phyloP scores from a whole-genome alignment of 2,797 vertebrate species.

The Pseudochaenichthys georgianus region DNA sequence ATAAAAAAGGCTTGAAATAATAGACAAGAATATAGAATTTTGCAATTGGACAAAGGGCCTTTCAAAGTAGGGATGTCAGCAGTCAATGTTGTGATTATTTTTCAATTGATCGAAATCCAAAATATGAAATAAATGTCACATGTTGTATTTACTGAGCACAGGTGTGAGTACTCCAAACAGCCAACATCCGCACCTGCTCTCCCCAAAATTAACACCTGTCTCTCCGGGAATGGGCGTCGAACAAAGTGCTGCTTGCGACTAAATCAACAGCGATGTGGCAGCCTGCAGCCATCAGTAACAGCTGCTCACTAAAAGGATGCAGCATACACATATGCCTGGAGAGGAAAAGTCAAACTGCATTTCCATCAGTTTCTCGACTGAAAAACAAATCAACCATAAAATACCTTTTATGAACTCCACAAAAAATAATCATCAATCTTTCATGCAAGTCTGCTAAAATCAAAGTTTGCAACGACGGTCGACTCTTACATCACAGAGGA shows the following conservation, averaged over 20 bases:
- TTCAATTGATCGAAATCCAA: not conserved
- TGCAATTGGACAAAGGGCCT: too few species aligned
- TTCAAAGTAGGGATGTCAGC: not conserved
- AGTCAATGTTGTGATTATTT: conserved; percentile 13
- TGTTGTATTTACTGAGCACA: conserved; percentile 39
- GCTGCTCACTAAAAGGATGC: conserved; percentile 53
- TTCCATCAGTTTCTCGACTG: not conserved
- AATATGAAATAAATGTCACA: conserved; percentile 13
- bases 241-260: conserved; percentile 39
- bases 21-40: not conserved
- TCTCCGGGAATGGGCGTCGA: conserved; percentile 50
- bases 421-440: not conserved
- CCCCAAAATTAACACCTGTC: conserved; percentile 67
- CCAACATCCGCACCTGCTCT: conserved; percentile 55
- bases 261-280: conserved; percentile 45
- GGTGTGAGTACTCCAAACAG: conserved; percentile 43
- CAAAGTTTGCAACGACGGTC: not conserved
- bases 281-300: conserved; percentile 49
- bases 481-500: conserved; percentile 4
- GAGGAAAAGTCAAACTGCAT: conserved; percentile 21
- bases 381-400: not conserved
- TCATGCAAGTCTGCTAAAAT: not conserved
- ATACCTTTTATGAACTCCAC: not conserved
- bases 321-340: conserved; percentile 8
- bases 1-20: not conserved